These are phyloP conservation scores for Gastrophryne carolinensis DNA, from an alignment of 2,797 vertebrate genomes.

Conservation along the genomic window DNA sequence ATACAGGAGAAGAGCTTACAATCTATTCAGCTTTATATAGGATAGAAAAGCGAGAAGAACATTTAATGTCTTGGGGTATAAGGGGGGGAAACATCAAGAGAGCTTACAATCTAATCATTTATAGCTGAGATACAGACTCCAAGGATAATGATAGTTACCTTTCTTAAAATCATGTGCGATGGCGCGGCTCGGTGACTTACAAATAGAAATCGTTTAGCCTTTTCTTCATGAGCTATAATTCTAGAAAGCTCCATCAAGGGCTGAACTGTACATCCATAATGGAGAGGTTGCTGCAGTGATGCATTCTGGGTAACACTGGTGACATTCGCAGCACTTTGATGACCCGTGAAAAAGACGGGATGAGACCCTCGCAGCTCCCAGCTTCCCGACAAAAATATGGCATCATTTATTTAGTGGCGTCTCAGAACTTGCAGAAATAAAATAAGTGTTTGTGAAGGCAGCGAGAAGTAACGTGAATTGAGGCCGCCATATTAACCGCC, in stretches of 20 bases:
- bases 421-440: neutral
- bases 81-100: too few relatives aligned
- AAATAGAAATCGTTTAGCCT: neutral
- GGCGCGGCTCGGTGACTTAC: too few relatives aligned
- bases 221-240: neutral
- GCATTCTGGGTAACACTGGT: neutral
- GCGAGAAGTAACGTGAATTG: neutral
- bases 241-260: neutral
- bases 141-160: too few relatives aligned
- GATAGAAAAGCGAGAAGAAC: too few relatives aligned
- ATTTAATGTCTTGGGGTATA: too few relatives aligned
- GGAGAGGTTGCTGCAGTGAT: neutral
- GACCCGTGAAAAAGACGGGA: neutral
- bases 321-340: neutral
- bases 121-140: too few relatives aligned
- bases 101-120: too few relatives aligned
- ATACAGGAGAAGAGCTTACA: too few relatives aligned
- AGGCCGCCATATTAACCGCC: neutral
- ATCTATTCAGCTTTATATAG: too few relatives aligned
- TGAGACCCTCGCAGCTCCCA: neutral
- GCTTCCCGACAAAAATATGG: neutral
- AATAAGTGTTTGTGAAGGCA: conserved; percentile 28
- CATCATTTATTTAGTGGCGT: conserved; percentile 13
- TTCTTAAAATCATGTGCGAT: too few relatives aligned
- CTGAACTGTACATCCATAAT: neutral